Conservation (phyloP, 2,797 vertebrate species). For the Silurus lanzhouensis region DNA sequence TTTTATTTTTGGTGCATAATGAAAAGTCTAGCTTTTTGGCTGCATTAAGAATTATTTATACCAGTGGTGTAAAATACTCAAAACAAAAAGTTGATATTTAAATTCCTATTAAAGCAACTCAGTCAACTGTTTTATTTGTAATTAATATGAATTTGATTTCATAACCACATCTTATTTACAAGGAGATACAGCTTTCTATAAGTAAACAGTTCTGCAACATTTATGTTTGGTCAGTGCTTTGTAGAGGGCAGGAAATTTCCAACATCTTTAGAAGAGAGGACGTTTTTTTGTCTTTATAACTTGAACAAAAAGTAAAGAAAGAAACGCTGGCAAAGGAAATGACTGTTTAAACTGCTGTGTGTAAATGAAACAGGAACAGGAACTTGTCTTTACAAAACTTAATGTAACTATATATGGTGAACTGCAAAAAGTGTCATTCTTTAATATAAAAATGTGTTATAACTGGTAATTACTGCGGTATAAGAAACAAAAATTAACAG, state of each 20-base stretch:
- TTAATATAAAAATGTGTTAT: not conserved
- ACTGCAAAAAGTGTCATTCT: not conserved
- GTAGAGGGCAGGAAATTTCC: not conserved
- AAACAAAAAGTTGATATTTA: not conserved
- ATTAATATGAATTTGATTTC: not conserved
- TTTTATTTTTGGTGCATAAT: not conserved
- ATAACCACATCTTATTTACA: not conserved
- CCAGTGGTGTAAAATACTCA: not conserved
- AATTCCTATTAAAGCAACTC: not conserved
- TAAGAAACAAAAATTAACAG: not conserved
- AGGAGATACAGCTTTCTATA: not conserved
- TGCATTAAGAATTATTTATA: not conserved
- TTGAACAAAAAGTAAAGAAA: not conserved
- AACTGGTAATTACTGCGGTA: not conserved
- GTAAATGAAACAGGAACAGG: not conserved
- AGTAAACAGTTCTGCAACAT: not conserved
- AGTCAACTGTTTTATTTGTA: not conserved
- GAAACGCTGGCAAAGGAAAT: too few species aligned
- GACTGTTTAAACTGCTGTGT: not conserved
- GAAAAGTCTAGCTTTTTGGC: not conserved
- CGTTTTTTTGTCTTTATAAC: not conserved
- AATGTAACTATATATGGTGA: not conserved
- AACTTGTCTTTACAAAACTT: not conserved
- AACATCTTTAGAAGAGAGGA: not conserved
- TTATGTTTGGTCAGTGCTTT: not conserved